Percentiles rank a stretch among this genome's conserved stretches.
Evolutionary conservation across 2,113 vertebrate genomes (phyloP).

Genomic region (Macrotus californicus): DNA sequence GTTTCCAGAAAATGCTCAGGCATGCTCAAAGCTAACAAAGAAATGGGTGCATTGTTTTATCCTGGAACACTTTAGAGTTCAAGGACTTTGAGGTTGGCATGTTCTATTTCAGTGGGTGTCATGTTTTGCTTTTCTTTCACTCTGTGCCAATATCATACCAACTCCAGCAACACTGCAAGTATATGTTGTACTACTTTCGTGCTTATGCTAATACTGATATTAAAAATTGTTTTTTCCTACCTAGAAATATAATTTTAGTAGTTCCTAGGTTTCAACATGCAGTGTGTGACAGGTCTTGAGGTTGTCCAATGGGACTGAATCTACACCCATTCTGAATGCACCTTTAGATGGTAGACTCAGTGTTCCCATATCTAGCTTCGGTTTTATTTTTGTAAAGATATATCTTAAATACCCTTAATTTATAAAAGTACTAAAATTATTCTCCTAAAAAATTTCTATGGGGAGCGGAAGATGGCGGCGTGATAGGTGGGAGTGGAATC

Average conservation of each 20-base stretch:
- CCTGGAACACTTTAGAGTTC: background rate
- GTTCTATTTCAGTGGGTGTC: background rate
- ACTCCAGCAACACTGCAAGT: background rate
- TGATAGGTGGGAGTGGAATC: too few relatives aligned
- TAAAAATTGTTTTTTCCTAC: background rate
- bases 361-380: background rate
- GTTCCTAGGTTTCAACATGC: background rate
- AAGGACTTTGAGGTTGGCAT: background rate
- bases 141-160: background rate
- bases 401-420: background rate
- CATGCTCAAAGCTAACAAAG: background rate
- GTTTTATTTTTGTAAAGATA: background rate
- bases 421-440: background rate
- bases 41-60: background rate
- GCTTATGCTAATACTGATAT: background rate
- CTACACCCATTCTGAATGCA: background rate
- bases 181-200: background rate
- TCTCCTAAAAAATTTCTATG: background rate
- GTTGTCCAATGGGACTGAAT: too few relatives aligned
- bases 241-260: background rate
- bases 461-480: too few relatives aligned
- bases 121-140: background rate
- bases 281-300: background rate
- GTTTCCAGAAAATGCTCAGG: slow-evolving; percentile 38
- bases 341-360: background rate